Conservation (phyloP, 2,113 vertebrate genomes). For the Tetraodon nigroviridis region DNA sequence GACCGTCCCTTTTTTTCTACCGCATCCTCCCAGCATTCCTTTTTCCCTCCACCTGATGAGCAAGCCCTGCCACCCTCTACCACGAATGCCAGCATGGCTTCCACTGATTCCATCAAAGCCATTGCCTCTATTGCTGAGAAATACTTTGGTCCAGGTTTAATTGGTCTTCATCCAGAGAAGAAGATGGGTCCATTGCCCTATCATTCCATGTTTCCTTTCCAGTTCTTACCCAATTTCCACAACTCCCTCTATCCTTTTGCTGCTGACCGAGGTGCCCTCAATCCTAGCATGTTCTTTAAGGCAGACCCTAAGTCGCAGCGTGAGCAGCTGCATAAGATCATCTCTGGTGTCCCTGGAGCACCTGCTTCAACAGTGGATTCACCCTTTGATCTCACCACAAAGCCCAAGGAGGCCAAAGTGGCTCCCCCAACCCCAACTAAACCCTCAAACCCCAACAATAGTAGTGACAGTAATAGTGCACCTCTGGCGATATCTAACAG, state of each 20-base stretch:
- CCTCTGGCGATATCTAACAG: conserved; percentile 51
- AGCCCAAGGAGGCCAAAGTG: conserved; percentile 87
- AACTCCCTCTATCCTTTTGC: conserved; percentile 90
- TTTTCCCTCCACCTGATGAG: conserved; percentile 93
- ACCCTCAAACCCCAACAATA: conserved; percentile 63
- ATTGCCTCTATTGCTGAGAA: conserved; percentile 98
- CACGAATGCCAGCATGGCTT: conserved; percentile 82
- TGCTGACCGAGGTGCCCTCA: conserved; percentile 81
- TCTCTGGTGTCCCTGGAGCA: conserved; percentile 49
- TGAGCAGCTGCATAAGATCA: conserved; percentile 85
- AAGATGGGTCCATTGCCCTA: conserved; percentile 92
- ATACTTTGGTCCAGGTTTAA: conserved; percentile 95
- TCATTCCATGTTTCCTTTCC: conserved; percentile 96
- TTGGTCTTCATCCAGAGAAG: conserved; percentile 96
- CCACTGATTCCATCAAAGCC: conserved; percentile 97
- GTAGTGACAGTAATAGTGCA: conserved; percentile 58
- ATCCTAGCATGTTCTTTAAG: conserved; percentile 91
- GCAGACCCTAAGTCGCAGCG: conserved; percentile 92
- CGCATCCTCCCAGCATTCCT: conserved; percentile 82
- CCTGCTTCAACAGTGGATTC: conserved; percentile 77
- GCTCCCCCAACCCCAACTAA: conserved; percentile 69
- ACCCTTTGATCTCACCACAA: conserved; percentile 96
- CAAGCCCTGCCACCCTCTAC: conserved; percentile 84
- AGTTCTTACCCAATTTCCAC: conserved; percentile 93
- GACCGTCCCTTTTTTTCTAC: conserved; percentile 84